These are phyloP conservation scores for Nyctalus aviator DNA, from an alignment of 2,797 vertebrate species.

Conservation along the genomic window DNA sequence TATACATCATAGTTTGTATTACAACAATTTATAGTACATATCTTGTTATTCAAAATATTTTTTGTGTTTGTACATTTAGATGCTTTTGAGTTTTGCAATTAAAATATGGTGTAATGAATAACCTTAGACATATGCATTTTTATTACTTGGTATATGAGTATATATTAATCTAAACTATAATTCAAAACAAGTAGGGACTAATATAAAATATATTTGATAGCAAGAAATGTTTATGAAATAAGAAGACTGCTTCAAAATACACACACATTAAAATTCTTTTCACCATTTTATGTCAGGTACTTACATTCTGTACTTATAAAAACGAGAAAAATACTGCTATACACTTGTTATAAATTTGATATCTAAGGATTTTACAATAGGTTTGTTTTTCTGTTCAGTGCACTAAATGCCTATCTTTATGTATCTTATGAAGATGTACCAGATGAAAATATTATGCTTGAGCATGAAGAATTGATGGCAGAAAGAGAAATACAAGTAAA, in stretches of 20 bases:
- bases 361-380: background rate
- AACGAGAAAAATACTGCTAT: background rate
- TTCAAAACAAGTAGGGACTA: background rate
- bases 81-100: background rate
- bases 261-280: background rate
- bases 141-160: background rate
- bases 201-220: conserved; percentile 33
- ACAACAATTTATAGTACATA: background rate
- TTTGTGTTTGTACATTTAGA: background rate
- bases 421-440: background rate
- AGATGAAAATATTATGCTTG: background rate
- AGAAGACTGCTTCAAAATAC: background rate
- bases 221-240: background rate
- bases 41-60: background rate
- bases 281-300: background rate
- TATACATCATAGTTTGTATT: background rate
- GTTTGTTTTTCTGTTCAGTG: background rate
- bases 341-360: background rate
- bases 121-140: background rate
- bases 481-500: conserved; percentile 23
- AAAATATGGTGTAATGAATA: background rate
- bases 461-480: background rate
- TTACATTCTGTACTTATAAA: background rate
- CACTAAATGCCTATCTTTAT: background rate
- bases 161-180: conserved; percentile 24